These are phyloP conservation scores for Colinus virginianus DNA, from an alignment of 2,113 vertebrate species.

Conservation along the genomic window DNA sequence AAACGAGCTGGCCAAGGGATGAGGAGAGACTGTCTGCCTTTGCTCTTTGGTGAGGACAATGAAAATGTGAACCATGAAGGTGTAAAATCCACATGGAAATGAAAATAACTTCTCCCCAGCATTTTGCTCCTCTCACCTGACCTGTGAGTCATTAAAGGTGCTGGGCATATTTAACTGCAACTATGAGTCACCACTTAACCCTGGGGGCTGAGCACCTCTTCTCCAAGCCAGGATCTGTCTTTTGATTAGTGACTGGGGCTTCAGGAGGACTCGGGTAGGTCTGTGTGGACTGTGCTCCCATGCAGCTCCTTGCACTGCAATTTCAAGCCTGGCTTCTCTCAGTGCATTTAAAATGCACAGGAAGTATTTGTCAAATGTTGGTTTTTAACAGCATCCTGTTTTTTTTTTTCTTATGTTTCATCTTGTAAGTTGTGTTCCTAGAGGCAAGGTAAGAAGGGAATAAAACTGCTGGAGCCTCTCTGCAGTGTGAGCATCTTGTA, in stretches of 20 bases:
- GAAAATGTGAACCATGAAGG: background rate
- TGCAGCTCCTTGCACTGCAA: background rate
- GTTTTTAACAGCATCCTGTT: fast-evolving
- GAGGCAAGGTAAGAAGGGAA: background rate
- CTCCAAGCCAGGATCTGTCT: background rate
- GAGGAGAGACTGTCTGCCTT: background rate
- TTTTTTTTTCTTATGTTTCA: fast-evolving
- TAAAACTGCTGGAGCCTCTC: background rate
- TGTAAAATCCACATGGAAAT: conserved; percentile 9
- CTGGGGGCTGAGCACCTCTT: background rate
- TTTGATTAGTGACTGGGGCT: background rate
- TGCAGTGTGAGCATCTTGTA: fast-evolving
- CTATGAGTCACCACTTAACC: conserved; percentile 43
- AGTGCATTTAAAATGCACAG: background rate
- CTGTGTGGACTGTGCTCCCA: fast-evolving
- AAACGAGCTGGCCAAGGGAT: background rate
- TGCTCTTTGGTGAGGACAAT: background rate
- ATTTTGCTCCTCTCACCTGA: conserved; percentile 36
- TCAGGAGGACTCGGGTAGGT: background rate
- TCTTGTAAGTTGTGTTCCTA: background rate
- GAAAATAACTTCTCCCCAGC: background rate
- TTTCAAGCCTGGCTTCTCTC: background rate
- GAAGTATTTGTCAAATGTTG: fast-evolving
- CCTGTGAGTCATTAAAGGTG: conserved; percentile 57
- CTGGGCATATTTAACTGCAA: background rate